Base-by-base conservation (phyloP, 2,797 vertebrate species). In the Trichosurus vulpecula region DNA sequence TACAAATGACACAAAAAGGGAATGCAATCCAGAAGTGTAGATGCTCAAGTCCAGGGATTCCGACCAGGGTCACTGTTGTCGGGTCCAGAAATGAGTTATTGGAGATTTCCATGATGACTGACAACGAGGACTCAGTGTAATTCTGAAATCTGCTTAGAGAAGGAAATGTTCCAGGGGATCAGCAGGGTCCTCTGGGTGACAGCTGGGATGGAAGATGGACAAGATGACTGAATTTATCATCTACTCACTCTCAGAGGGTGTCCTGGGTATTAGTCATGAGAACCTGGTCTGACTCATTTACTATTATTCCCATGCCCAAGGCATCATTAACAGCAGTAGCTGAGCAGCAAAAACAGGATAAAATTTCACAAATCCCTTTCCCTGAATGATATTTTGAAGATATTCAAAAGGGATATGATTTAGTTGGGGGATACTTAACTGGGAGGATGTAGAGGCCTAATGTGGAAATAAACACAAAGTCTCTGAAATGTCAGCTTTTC, bases 21-120 rank as follows among this genome's bases (percentile, higher is more conserved):
- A 98, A 94, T 47, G 97, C 95, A 53, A 98, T 97, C 97, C 98
- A 97, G 94, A 97, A 96, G 4, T 98, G 97, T 6, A 96, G n/a
- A 2, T 97, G 74, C 9, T 97, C 95, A 25, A 98, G 74, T 91
- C 98, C 98, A 31, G 98, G 98, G 13, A 98, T 98, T 22, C 98
- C 97, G 92, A 95, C 91, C 41, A 98, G 74, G 11, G 52, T 93
- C 52, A 98, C 95, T 25, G 87, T 97, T 35, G 12, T 94, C 0
- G 95, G 97, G 90, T 95, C 96, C 61, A 97, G 41, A 95, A 96
- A 96, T 6, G 98, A 97, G 9, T 96, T 54, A 54, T 98, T 98
- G 55, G 19, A 92, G 6, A 57, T 61, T 81, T 27, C 66, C 96
- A 97, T 96, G n/a, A 61, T 89, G 19, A n/a, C 27, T 91, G 2